Percentiles rank a stretch among this genome's conserved stretches.
Conservation (phyloP, 2,113 vertebrate genomes). For the Coptodon rendalli region DNA sequence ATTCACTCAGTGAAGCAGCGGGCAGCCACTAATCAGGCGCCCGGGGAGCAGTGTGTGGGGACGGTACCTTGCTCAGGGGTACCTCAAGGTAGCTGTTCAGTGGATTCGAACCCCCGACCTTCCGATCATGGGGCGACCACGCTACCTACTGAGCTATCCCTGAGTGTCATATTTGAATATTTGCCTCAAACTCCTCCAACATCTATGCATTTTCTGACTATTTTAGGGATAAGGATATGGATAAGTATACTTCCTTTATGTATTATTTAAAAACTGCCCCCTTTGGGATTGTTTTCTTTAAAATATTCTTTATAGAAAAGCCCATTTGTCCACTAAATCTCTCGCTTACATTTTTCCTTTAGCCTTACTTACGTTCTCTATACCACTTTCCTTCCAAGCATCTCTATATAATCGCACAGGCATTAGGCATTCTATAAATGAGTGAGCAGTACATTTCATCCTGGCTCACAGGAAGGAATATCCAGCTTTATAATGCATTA, state of each 20-base stretch:
- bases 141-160: neutral
- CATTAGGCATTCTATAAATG: neutral
- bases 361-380: neutral
- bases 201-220: neutral
- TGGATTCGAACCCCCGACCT: neutral
- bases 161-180: neutral
- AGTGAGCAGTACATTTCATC: neutral
- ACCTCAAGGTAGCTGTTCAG: fast-evolving
- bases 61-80: no score
- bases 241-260: neutral
- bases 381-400: neutral
- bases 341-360: neutral
- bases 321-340: neutral
- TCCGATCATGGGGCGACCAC: neutral
- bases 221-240: neutral
- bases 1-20: neutral
- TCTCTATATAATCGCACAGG: neutral
- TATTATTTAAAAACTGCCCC: neutral
- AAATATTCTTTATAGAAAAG: neutral
- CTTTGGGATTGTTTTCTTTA: neutral
- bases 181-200: neutral
- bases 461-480: neutral
- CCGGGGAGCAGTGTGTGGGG: neutral
- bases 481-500: constrained; percentile 7
- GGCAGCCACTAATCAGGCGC: neutral